Percentiles rank a stretch among this genome's conserved stretches.
These are phyloP conservation scores for Phocides pigmalion DNA, from an alignment of 1,140 invertebrate genomes.

Conservation along the genomic window DNA sequence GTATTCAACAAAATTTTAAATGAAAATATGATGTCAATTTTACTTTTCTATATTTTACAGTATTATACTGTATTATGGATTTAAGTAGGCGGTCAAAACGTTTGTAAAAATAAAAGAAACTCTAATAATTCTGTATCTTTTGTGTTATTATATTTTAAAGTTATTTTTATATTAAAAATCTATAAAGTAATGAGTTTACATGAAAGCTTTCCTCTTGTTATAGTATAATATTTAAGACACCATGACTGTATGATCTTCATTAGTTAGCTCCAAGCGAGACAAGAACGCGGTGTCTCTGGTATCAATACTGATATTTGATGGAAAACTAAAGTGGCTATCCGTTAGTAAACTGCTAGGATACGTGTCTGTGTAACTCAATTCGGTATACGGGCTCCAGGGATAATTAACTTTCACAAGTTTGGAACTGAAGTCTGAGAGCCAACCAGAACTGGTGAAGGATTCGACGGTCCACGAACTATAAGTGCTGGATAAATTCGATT, in stretches of 20 bases:
- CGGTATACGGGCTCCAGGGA: conserved; percentile 50
- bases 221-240: not conserved
- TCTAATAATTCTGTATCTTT: not conserved
- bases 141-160: not conserved
- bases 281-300: not conserved
- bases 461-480: conserved; percentile 57
- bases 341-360: conserved; percentile 51
- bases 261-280: not conserved
- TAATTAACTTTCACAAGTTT: conserved; percentile 39
- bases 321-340: conserved; percentile 1
- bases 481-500: conserved; percentile 30
- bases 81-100: not conserved
- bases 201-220: not conserved
- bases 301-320: not conserved
- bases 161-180: not conserved
- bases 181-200: too few relatives aligned
- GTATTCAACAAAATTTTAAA: too few relatives aligned
- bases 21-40: too few relatives aligned
- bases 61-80: not conserved
- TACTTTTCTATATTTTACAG: not conserved
- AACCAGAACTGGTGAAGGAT: conserved; percentile 45
- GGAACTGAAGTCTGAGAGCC: conserved; percentile 19
- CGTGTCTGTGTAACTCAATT: conserved; percentile 44
- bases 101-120: not conserved
- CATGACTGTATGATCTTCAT: not conserved